A percentile compares a stretch with the other conserved stretches of the same genome.
These are phyloP conservation scores for Ptychoptera albimana DNA, from an alignment of 2,888 invertebrate genomes.

Conservation along the genomic window DNA sequence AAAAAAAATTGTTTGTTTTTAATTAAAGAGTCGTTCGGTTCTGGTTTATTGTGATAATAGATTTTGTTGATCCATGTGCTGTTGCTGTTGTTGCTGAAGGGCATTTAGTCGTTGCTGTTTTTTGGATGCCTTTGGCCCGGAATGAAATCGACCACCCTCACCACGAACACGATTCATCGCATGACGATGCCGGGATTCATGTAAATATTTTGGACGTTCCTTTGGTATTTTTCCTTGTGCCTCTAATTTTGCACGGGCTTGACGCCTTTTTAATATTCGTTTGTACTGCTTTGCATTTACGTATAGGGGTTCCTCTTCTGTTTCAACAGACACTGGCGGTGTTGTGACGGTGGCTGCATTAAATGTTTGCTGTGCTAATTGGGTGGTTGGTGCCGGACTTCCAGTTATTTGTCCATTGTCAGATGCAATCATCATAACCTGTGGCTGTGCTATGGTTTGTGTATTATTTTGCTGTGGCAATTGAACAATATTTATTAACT, in stretches of 20 bases:
- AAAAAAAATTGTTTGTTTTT: no score
- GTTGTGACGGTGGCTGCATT: not conserved
- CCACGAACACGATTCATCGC: constrained; percentile 96
- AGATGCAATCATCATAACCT: constrained; percentile 15
- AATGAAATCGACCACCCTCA: constrained; percentile 91
- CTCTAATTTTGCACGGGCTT: constrained; percentile 88
- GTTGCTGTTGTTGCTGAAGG: no score
- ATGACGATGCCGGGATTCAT: constrained; percentile 90
- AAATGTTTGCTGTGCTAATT: constrained; percentile 11
- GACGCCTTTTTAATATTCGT: constrained; percentile 83
- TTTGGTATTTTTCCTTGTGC: constrained; percentile 77
- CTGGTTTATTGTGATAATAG: no score
- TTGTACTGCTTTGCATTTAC: constrained; percentile 98
- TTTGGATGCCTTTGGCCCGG: constrained; percentile 35
- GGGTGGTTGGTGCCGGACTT: constrained; percentile 11
- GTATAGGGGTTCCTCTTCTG: constrained; percentile 89
- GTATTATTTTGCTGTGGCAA: constrained; percentile 18
- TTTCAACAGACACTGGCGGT: constrained; percentile 16
- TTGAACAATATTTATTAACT: constrained; percentile 37
- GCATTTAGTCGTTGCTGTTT: no score
- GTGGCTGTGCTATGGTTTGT: constrained; percentile 13
- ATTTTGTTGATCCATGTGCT: no score
- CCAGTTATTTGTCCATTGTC: constrained; percentile 14
- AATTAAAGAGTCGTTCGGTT: no score
- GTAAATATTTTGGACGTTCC: constrained; percentile 94